Evolutionary conservation across 1,140 invertebrate species (phyloP).

Genomic region (Drosophila kikkawai): DNA sequence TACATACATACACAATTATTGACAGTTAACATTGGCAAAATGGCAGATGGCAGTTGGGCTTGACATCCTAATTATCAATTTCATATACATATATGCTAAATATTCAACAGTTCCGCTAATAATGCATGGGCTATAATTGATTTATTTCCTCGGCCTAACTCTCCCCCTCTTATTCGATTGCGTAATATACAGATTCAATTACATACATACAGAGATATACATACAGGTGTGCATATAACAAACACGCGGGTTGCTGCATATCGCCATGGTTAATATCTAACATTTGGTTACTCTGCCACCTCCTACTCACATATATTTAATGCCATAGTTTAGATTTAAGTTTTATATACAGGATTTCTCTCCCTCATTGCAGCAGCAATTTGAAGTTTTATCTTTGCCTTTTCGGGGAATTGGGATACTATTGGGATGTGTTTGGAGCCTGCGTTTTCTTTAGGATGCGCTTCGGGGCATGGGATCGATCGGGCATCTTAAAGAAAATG

Average conservation of each 20-base stretch:
- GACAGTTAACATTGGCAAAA: conserved; percentile 74
- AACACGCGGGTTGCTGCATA: conserved; percentile 39
- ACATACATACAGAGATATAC: conserved; percentile 70
- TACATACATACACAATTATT: conserved; percentile 64
- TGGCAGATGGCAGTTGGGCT: conserved; percentile 59
- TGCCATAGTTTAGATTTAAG: conserved; percentile 23
- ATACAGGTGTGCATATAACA: conserved; percentile 46
- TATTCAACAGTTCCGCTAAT: conserved; percentile 46
- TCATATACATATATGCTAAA: conserved; percentile 22
- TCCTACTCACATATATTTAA: conserved; percentile 22
- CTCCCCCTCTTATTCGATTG: conserved; percentile 1
- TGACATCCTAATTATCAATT: conserved; percentile 45
- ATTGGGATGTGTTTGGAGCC: conserved; percentile 48
- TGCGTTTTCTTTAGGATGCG: conserved; percentile 78
- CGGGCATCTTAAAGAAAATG: conserved; percentile 84
- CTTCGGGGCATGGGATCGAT: conserved; percentile 18
- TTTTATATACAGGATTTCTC: conserved; percentile 28
- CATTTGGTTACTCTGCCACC: conserved; percentile 26
- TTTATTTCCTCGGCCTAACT: conserved; percentile 31
- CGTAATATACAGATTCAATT: conserved; percentile 59
- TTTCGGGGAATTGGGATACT: not conserved
- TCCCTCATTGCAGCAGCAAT: conserved; percentile 19
- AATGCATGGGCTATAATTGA: conserved; percentile 42
- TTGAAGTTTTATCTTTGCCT: conserved; percentile 11
- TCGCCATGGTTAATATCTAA: conserved; percentile 21